Evolutionary conservation across 2,888 invertebrate species (phyloP), one percentile per base, ranked within the genome.

Genomic region (Acleris literana): DNA sequence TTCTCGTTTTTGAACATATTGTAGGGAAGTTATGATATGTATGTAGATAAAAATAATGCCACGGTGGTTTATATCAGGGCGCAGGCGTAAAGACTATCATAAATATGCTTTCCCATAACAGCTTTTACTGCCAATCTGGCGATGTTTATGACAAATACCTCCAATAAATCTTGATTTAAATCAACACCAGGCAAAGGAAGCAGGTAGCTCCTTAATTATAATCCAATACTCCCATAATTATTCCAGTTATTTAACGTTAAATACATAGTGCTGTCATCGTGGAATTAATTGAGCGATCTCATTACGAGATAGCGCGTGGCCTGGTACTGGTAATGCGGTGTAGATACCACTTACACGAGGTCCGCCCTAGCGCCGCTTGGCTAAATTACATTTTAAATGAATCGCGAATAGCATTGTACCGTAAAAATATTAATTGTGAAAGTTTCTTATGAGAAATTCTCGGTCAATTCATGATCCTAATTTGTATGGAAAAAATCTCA

Each of bases 261-360:
- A 53, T 60, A 60, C 59, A 39, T 18, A 53, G 52, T n/a, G 48
- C 48, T 64, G 64, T 64, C 64, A 64, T 22, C 64, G 64, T 39
- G 58, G 39, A 43, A 55, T 64, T 64, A 64, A 64, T 64, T 64
- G 64, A 60, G 25, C 55, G 64, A 64, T 64, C 64, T 55, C 59
- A 64, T 60, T 64, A 60, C 39, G 43, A 59, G 64, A 64, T 64
- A 64, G 43, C 49, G 48, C 9, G 64, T 43, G 48, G 52, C 57
- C 57, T 51, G 57, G 52, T 52, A 25, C 49, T 56, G 49, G 63
- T 63, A 63, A 63, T 56, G 56, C 43, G 46, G 18, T 57, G 49
- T 43, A 44, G 57, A 57, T 57, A 63, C 51, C 43, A 44, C 57
- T 63, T 63, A 63, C 54, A 18, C 18, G 17, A 17, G 22, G 16